Evolutionary conservation across 2,113 vertebrate species (phyloP).

Genomic region (Vulpes lagopus): DNA sequence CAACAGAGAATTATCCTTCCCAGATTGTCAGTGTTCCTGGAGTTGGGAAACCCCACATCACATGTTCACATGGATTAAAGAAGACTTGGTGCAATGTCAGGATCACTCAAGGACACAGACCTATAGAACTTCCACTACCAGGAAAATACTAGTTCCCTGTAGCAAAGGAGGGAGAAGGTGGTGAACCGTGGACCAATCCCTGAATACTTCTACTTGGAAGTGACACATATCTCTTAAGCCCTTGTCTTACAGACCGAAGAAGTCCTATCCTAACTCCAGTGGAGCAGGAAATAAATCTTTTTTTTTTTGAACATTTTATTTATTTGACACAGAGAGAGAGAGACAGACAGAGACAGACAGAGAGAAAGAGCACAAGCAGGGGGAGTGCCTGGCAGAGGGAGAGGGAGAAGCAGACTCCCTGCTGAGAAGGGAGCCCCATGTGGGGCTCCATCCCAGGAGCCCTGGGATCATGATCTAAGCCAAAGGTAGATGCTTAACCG

Average conservation of each 20-base stretch:
- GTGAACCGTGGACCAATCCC: rapidly evolving
- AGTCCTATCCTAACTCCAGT: background rate
- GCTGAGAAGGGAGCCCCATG: no score
- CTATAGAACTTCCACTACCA: background rate
- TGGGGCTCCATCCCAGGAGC: no score
- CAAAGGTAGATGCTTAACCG: no score
- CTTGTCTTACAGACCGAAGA: background rate
- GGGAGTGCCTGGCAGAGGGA: no score
- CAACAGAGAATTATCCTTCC: background rate
- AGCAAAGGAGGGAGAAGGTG: background rate
- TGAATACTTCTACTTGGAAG: background rate
- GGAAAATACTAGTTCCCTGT: background rate
- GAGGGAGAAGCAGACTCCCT: no score
- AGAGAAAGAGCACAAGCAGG: no score
- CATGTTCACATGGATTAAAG: background rate
- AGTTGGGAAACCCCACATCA: background rate
- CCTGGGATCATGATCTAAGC: no score
- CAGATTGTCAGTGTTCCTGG: background rate
- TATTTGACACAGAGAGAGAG: no score
- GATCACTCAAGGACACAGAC: background rate
- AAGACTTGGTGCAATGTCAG: background rate
- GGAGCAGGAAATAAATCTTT: background rate
- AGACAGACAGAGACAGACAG: no score
- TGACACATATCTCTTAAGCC: background rate
- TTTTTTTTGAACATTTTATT: no score